Evolutionary conservation across 2,797 vertebrate genomes (phyloP).

Genomic region (Chiloscyllium punctatum): DNA sequence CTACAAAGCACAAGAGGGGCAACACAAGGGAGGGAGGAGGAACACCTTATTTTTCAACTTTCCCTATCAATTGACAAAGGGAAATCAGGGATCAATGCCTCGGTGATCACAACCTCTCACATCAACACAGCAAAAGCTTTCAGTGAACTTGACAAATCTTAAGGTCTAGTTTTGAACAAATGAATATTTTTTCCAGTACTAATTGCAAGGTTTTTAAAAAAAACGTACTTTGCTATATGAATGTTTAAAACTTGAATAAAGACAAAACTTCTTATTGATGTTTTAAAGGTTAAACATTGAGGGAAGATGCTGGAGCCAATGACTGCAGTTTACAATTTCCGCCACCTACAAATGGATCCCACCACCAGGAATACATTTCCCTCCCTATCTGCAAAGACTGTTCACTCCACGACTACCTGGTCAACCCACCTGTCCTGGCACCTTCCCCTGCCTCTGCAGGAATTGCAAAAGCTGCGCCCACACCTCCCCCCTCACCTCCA

Average conservation of each 20-base stretch:
- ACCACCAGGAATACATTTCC: too few species aligned
- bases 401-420: too few species aligned
- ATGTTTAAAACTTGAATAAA: background rate
- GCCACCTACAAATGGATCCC: too few species aligned
- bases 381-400: too few species aligned
- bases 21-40: too few species aligned
- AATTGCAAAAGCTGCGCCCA: too few species aligned
- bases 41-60: too few species aligned
- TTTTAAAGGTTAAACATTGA: background rate
- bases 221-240: background rate
- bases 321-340: background rate
- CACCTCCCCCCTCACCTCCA: too few species aligned
- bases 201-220: background rate
- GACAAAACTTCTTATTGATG: background rate
- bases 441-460: too few species aligned
- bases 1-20: too few species aligned
- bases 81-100: background rate
- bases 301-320: background rate
- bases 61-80: background rate
- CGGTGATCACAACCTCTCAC: background rate
- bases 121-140: background rate
- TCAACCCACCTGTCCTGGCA: too few species aligned
- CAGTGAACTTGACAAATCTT: background rate
- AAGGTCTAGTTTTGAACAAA: background rate
- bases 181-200: background rate